These are phyloP conservation scores for Syngnathus acus DNA, from an alignment of 2,797 vertebrate species.

Conservation along the genomic window DNA sequence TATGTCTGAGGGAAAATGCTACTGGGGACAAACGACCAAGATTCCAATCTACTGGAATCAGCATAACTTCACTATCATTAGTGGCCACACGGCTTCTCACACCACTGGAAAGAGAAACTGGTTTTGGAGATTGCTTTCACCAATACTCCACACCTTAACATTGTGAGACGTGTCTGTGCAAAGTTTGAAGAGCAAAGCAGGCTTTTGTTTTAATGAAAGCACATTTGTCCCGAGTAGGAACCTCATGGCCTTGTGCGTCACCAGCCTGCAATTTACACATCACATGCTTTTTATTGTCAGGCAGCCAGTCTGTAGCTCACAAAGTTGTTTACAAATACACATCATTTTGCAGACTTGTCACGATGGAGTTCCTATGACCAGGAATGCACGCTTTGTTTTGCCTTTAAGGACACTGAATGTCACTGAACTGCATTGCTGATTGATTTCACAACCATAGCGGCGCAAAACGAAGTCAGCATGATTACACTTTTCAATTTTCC, in stretches of 20 bases:
- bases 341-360: not conserved
- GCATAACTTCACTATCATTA: slow-evolving; percentile 51
- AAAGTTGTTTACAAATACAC: not conserved
- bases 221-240: not conserved
- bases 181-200: not conserved
- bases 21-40: slow-evolving; percentile 27
- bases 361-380: not conserved
- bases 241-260: not conserved
- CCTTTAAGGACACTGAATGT: not conserved
- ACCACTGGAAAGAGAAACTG: not conserved
- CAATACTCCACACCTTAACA: not conserved
- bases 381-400: not conserved
- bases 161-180: not conserved
- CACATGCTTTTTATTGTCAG: not conserved
- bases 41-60: slow-evolving; percentile 35
- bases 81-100: slow-evolving; percentile 36
- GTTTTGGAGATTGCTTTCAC: not conserved
- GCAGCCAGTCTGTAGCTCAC: not conserved
- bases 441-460: not conserved
- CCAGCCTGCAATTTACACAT: not conserved
- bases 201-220: not conserved
- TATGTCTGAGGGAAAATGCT: slow-evolving; percentile 48
- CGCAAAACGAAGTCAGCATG: not conserved
- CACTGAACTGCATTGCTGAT: not conserved
- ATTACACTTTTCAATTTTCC: too few species aligned